Evolutionary conservation across 1,140 invertebrate genomes (phyloP).

Genomic region (Nylanderia fulva): DNA sequence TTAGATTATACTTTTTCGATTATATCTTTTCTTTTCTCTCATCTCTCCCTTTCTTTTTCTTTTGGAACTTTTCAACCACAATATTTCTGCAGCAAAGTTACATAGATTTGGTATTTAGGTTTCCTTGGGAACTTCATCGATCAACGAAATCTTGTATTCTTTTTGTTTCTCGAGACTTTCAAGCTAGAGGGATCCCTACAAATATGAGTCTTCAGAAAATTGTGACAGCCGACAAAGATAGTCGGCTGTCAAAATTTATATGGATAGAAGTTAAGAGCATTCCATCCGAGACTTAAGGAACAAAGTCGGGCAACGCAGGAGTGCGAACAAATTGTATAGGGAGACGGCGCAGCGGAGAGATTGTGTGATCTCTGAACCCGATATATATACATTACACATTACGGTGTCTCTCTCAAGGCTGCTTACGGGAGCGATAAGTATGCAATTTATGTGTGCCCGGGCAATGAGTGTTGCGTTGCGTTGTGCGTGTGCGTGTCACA

Average conservation of each 20-base stretch:
- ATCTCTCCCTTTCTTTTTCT: too few relatives aligned
- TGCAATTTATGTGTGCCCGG: slow-evolving; percentile 73
- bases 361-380: slow-evolving; percentile 72
- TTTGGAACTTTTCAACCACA: background rate
- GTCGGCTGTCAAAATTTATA: too few relatives aligned
- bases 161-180: background rate
- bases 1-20: too few relatives aligned
- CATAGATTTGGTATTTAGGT: background rate
- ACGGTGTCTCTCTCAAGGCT: slow-evolving; percentile 72
- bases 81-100: background rate
- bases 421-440: slow-evolving; percentile 75
- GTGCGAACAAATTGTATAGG: slow-evolving; percentile 51
- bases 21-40: too few relatives aligned
- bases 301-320: background rate
- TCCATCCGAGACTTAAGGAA: background rate
- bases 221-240: too few relatives aligned
- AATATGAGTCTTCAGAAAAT: background rate
- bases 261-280: background rate
- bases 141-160: background rate
- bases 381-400: slow-evolving; percentile 56
- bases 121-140: background rate
- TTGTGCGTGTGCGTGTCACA: slow-evolving; percentile 65
- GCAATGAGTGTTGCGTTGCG: background rate
- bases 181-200: background rate
- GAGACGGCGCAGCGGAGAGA: slow-evolving; percentile 45